Conservation (phyloP, 2,888 invertebrate species). For the Eupithecia vulgata region DNA sequence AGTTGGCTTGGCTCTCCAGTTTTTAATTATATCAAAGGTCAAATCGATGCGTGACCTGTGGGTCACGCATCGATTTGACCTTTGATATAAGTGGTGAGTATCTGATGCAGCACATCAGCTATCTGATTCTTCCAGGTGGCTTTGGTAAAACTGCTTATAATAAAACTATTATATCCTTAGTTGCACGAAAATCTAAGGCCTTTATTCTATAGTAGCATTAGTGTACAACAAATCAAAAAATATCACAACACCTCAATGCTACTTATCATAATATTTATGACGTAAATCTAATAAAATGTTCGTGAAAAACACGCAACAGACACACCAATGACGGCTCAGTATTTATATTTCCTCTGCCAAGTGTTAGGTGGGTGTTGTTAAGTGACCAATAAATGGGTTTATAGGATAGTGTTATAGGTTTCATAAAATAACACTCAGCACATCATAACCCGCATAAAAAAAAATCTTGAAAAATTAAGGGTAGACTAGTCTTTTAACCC, state of each 20-base stretch:
- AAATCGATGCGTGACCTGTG: too few relatives aligned
- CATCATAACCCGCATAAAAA: background rate
- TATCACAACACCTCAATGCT: background rate
- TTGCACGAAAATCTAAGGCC: background rate
- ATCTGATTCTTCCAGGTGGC: background rate
- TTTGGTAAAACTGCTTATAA: too few relatives aligned
- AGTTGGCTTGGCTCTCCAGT: background rate
- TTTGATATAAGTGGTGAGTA: too few relatives aligned
- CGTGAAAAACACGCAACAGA: conserved; percentile 21
- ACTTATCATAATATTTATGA: conserved; percentile 11
- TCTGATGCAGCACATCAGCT: background rate
- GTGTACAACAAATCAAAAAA: background rate
- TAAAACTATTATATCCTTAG: background rate
- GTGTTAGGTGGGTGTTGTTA: conserved; percentile 55
- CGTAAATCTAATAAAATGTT: conserved; percentile 7
- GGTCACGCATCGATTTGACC: too few relatives aligned
- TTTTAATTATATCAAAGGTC: background rate
- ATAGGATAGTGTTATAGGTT: conserved; percentile 42
- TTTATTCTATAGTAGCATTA: too few relatives aligned
- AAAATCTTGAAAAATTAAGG: too few relatives aligned
- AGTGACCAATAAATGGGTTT: conserved; percentile 46
- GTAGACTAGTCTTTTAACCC: background rate
- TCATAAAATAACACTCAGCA: background rate
- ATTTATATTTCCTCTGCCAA: conserved; percentile 76
- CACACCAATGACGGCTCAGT: conserved; percentile 65